Evolutionary conservation across 2,797 vertebrate species (phyloP), one percentile per base, ranked within the genome.

Genomic region (Steatocranus sp.): DNA sequence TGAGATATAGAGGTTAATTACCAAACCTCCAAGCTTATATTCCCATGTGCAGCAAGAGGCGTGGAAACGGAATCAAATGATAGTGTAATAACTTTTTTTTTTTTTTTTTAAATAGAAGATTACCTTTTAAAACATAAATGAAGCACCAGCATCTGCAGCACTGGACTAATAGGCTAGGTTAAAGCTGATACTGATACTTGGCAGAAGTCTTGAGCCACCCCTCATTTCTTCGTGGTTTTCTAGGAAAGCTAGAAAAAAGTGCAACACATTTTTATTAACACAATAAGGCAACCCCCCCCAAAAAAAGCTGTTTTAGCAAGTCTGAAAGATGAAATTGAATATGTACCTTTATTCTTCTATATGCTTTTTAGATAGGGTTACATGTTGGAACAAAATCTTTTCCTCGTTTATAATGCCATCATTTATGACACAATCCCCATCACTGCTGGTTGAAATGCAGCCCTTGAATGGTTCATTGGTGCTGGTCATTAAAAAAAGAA

Each of bases 71-170:
- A 48, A 73, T 30, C 68, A 48, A 48, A 30, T 48, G 43, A 73
- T n/a, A n/a, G 3, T 46, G 25, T 18, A 70, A 70, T 10, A 46
- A 5, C 34, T n/a, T 58, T 61, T 61, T 4, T 5, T 6, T n/a
- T n/a, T n/a, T 3, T 18, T 11, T 25, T 15, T 11, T 1, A 2
- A 25, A 70, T 11, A 11, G 12, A 41, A 15, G 15, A 17, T 27
- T 30, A 73, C 43, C 6, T 73, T 73, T 73, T 48, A 48, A 27
- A 30, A 30, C 43, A 73, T 48, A 11, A 30, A 30, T 73, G 41
- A 25, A n/a, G 17, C 36, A 38, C 36, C 36, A 38, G 20, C 15
- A 73, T 48, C 10, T n/a, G 15, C 4, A 8, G 10, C 41, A n/a
- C 25, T 18, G 43, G 25, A 46, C 66, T 18, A 48, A 48, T 17